Conservation (phyloP, 2,113 vertebrate genomes). For the Rhinopomastus cyanomelas region DNA sequence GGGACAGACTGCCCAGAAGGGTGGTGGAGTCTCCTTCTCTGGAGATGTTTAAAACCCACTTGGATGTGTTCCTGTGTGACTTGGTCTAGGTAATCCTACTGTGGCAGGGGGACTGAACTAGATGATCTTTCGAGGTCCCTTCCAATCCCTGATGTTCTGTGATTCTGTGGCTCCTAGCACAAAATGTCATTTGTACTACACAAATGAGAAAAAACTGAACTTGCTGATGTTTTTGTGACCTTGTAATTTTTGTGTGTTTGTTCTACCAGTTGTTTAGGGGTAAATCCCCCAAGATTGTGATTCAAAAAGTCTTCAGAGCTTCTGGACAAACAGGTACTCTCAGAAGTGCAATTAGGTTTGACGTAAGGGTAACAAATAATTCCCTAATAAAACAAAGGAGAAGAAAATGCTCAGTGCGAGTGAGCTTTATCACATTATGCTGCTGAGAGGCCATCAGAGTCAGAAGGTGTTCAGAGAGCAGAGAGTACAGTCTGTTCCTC, state of each 20-base stretch:
- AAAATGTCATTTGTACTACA: not conserved
- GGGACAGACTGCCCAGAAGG: too few species aligned
- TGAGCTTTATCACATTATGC: slow-evolving; percentile 1
- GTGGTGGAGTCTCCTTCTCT: too few species aligned
- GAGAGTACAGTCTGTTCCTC: slow-evolving; percentile 49
- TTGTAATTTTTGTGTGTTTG: not conserved
- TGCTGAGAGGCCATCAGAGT: not conserved
- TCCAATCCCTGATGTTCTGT: too few species aligned
- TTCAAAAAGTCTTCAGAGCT: not conserved
- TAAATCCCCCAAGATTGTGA: not conserved
- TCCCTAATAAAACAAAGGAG: not conserved
- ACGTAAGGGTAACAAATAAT: not conserved
- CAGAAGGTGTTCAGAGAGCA: slow-evolving; percentile 9
- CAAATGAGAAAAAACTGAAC: not conserved
- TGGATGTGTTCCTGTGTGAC: too few species aligned
- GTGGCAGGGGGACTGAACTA: too few species aligned
- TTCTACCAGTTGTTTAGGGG: not conserved
- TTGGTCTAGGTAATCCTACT: too few species aligned
- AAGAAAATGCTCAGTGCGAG: not conserved
- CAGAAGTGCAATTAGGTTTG: not conserved
- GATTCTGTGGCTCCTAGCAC: not conserved
- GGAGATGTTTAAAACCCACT: too few species aligned
- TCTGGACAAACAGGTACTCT: not conserved
- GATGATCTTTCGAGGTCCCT: too few species aligned
- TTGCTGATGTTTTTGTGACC: not conserved